Conservation (phyloP, 30 jellyfish, hydroid and myxozoan species). For the Hydra vulgaris region DNA sequence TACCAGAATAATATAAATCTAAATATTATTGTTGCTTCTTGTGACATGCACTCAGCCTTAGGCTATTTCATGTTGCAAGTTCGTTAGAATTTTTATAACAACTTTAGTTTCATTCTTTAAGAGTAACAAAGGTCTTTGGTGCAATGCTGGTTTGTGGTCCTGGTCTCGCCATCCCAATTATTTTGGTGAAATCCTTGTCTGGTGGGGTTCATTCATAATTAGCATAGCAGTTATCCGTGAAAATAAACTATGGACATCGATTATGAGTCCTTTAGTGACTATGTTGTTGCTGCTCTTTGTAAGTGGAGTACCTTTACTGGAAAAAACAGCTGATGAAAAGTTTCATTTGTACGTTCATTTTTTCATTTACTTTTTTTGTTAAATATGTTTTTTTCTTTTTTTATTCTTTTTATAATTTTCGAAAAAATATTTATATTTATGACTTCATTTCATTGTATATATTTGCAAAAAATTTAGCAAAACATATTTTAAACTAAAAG, state of each 20-base stretch:
- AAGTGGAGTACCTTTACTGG: constrained; percentile 38
- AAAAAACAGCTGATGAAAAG: constrained; percentile 32
- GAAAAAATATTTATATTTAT: too few species aligned
- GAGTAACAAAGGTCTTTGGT: constrained; percentile 36
- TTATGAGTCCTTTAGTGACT: constrained; percentile 20
- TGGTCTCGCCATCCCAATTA: constrained; percentile 46
- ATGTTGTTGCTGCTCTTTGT: constrained; percentile 11
- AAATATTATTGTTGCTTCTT: too few species aligned
- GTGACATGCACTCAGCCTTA: too few species aligned
- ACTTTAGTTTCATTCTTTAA: too few species aligned
- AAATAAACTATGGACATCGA: constrained; percentile 8
- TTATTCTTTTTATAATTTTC: too few species aligned
- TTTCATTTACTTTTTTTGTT: background rate
- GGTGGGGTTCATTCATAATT: constrained; percentile 32
- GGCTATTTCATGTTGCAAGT: too few species aligned
- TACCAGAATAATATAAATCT: too few species aligned
- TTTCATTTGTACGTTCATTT: constrained; percentile 7
- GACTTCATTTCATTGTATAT: too few species aligned
- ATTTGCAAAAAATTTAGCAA: too few species aligned
- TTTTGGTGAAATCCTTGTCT: constrained; percentile 32
- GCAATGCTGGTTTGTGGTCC: constrained; percentile 33
- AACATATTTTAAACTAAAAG: too few species aligned
- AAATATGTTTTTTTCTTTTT: background rate
- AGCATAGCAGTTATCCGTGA: constrained; percentile 15
- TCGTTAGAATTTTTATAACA: too few species aligned